Evolutionary conservation across 2,888 invertebrate genomes (phyloP).

Genomic region (Furcula furcula): DNA sequence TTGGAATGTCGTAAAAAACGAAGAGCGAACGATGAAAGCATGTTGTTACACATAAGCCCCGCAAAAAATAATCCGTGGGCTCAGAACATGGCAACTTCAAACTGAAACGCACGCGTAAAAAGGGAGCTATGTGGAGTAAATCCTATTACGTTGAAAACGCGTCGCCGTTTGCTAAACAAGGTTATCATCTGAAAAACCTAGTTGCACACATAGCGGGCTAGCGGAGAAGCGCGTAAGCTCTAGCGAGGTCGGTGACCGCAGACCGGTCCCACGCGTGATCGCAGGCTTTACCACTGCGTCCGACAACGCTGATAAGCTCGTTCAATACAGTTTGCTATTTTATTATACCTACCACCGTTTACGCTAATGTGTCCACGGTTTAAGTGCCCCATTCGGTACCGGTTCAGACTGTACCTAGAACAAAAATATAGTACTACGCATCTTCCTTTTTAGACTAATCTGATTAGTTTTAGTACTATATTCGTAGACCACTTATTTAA

Average conservation of each 20-base stretch:
- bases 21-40: conserved; percentile 2
- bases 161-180: conserved; percentile 40
- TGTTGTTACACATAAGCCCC: background rate
- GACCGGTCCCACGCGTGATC: conserved; percentile 66
- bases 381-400: conserved; percentile 14
- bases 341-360: conserved; percentile 27
- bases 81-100: conserved; percentile 2
- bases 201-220: conserved; percentile 51
- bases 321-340: conserved; percentile 44
- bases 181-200: conserved; percentile 55
- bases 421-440: conserved; percentile 11
- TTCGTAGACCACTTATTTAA: too few species aligned
- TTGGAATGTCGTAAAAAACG: conserved; percentile 8
- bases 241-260: conserved; percentile 59
- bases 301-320: conserved; percentile 47
- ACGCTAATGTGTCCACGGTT: conserved; percentile 14
- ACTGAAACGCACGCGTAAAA: conserved; percentile 6
- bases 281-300: conserved; percentile 44
- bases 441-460: conserved; percentile 2
- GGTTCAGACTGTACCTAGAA: conserved; percentile 17
- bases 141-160: conserved; percentile 17
- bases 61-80: conserved; percentile 2
- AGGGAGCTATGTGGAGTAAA: conserved; percentile 8
- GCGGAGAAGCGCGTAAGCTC: conserved; percentile 48
- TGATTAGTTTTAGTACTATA: too few species aligned